Evolutionary conservation across 2,888 invertebrate species (phyloP).

Genomic region (Hyles lineata): DNA sequence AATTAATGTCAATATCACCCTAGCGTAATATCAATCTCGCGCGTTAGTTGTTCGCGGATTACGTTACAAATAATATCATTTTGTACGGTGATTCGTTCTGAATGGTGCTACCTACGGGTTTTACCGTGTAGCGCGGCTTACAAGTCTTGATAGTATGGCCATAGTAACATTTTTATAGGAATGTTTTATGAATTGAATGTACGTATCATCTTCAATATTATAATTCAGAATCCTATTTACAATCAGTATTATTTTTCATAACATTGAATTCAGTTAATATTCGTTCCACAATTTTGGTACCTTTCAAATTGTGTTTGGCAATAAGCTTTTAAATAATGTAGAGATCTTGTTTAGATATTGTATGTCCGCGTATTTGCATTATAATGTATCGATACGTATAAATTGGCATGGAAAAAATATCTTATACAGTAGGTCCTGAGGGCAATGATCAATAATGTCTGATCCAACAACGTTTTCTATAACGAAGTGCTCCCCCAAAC

Average conservation of each 20-base stretch:
- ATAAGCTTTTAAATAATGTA: too few relatives aligned
- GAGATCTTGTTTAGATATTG: too few relatives aligned
- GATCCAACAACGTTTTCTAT: conserved; percentile 50
- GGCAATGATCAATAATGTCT: conserved; percentile 53
- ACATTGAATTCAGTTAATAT: neutral
- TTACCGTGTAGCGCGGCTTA: conserved; percentile 45
- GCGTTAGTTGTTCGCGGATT: conserved; percentile 83
- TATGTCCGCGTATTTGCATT: too few relatives aligned
- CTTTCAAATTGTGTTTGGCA: too few relatives aligned
- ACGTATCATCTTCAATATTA: neutral
- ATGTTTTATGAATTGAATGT: neutral
- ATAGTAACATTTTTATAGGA: neutral
- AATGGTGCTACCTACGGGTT: conserved; percentile 73
- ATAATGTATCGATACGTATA: too few relatives aligned
- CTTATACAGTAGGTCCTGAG: neutral
- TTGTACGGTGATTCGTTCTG: conserved; percentile 84
- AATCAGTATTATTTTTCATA: neutral
- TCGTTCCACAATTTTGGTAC: too few relatives aligned
- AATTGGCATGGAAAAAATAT: neutral
- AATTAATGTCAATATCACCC: conserved; percentile 84
- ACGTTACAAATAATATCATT: conserved; percentile 85
- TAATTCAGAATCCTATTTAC: neutral
- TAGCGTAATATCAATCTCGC: conserved; percentile 82
- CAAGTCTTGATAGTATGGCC: conserved; percentile 48
- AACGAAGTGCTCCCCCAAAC: conserved; percentile 74